These are phyloP conservation scores for Germaria angustata DNA, from an alignment of 2,888 invertebrate species.

Conservation along the genomic window DNA sequence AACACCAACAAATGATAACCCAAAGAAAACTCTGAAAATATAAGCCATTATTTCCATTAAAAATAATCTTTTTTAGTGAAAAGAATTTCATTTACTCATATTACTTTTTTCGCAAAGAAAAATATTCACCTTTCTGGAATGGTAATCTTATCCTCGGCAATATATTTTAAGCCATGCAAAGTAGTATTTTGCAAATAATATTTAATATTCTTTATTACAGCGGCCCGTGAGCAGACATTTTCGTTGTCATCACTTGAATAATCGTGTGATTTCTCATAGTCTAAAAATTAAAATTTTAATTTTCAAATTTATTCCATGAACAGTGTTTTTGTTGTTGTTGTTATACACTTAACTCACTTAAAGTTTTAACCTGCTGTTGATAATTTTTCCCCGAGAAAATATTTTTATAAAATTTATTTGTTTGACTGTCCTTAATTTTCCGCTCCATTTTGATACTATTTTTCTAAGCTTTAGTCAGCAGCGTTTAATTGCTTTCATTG, in stretches of 20 bases:
- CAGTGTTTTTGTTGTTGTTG: no score
- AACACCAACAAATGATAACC: constrained; percentile 85
- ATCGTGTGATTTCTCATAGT: constrained; percentile 30
- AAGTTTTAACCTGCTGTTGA: not conserved
- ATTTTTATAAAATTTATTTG: constrained; percentile 42
- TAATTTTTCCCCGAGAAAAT: not conserved
- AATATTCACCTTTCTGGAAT: constrained; percentile 75
- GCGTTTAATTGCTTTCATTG: constrained; percentile 37
- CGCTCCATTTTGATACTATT: not conserved
- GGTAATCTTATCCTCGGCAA: constrained; percentile 81
- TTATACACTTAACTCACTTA: constrained; percentile 5
- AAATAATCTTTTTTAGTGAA: no score
- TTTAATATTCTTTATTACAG: constrained; percentile 79
- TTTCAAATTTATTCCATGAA: not conserved
- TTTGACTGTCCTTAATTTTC: constrained; percentile 28
- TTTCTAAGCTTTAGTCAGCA: not conserved
- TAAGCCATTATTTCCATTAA: not conserved
- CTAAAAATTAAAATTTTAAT: not conserved
- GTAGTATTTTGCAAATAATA: constrained; percentile 86
- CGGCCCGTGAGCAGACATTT: constrained; percentile 69
- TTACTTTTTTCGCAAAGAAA: not conserved
- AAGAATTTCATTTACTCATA: not conserved
- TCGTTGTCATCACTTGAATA: constrained; percentile 57
- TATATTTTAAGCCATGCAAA: constrained; percentile 88
- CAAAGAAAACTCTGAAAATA: constrained; percentile 86